These are phyloP conservation scores for Notodonta dromedarius DNA, from an alignment of 2,888 invertebrate species.

Conservation along the genomic window DNA sequence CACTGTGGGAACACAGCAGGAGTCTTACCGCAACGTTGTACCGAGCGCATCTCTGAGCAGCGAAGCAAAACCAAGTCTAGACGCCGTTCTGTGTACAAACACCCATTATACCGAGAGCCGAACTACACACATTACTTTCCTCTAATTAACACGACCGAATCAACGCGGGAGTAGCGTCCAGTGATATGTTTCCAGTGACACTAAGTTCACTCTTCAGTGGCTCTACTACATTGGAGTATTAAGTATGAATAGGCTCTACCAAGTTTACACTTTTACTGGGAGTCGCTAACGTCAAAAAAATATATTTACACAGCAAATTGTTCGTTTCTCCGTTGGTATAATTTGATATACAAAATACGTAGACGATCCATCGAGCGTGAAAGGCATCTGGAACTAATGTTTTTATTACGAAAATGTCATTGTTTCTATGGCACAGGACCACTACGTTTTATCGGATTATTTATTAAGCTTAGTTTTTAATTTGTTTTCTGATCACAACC, in stretches of 20 bases:
- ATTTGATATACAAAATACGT: too few relatives aligned
- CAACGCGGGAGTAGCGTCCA: slow-evolving; percentile 29
- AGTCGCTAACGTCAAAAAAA: too few relatives aligned
- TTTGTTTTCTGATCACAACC: slow-evolving; percentile 50
- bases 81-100: slow-evolving; percentile 63
- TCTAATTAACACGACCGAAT: slow-evolving; percentile 48
- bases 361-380: too few relatives aligned
- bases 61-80: slow-evolving; percentile 78
- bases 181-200: not conserved
- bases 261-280: too few relatives aligned
- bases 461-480: slow-evolving; percentile 55
- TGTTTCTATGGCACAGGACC: too few relatives aligned
- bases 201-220: too few relatives aligned
- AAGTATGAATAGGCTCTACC: too few relatives aligned
- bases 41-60: slow-evolving; percentile 58
- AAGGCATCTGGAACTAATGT: too few relatives aligned
- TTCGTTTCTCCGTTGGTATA: too few relatives aligned
- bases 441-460: slow-evolving; percentile 21
- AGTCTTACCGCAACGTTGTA: slow-evolving; percentile 64
- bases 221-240: too few relatives aligned
- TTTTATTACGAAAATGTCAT: too few relatives aligned
- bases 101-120: slow-evolving; percentile 61
- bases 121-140: slow-evolving; percentile 57
- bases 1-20: slow-evolving; percentile 76
- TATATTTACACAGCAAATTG: too few relatives aligned